Evolutionary conservation across 2,888 invertebrate genomes (phyloP), one percentile per base, ranked within the genome.

Genomic region (Xanthorhoe spadicearia): DNA sequence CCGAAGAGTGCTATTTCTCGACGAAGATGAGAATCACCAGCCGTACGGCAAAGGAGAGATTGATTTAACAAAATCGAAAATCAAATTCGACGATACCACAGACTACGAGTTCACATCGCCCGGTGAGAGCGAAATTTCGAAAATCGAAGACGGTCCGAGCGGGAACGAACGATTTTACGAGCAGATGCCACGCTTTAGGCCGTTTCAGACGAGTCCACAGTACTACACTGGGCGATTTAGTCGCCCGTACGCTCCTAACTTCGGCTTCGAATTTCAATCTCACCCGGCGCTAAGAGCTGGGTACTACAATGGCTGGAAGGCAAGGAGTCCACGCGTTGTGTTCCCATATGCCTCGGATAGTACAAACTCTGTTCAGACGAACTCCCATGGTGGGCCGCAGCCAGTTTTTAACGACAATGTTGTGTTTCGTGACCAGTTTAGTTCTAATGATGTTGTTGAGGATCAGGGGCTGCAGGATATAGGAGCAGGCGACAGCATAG

Each of bases 381-480:
- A 93, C 72, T 90, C 92, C 0, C 93, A 93, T 65, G 90, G 85
- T 0, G 88, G 83, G 10, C 86, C 89, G 0, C 86, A 83, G 10
- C 70, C 67, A 0, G 62, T 57, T 35, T 57, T 64, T 38, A 66
- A 66, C 60, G 93, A 93, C 77, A 93, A 93, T 81, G 91, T 93
- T 0, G 91, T 93, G 86, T 93, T 91, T 74, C 94, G 95, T 79
- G 95, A 95, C 73, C 95, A 94, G 78, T 94, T 95, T 73, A 94
- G 94, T 72, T 81, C 94, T 59, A 94, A 94, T 71, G 95, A 95
- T 68, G 83, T 95, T 55, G 92, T 93, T 28, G 95, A 95, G 72
- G 95, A 95, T 23, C 93, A 94, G 70, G 94, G 92, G 69, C 83
- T 96, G 51, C 96, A 96, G 88, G 96, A 96, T 77, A 87, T 95